Percentiles rank a stretch among this genome's conserved stretches.
Evolutionary conservation across 1,140 invertebrate species (phyloP).

Genomic region (Drosophila leontia): DNA sequence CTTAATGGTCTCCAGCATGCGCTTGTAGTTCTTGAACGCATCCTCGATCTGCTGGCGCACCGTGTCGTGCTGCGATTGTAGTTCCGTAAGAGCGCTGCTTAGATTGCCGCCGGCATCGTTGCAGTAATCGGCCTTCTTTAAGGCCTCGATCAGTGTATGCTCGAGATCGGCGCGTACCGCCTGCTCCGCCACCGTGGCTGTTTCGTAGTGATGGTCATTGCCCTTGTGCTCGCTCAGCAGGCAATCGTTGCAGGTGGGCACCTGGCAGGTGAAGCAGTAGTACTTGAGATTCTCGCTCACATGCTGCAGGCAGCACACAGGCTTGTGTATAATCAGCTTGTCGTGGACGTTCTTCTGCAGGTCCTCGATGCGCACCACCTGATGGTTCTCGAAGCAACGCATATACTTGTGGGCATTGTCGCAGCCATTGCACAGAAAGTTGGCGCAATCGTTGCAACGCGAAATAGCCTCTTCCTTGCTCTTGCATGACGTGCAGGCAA

Average conservation of each 20-base stretch:
- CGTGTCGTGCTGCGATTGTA: conserved; percentile 93
- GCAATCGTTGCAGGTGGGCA: conserved; percentile 93
- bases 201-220: conserved; percentile 91
- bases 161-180: conserved; percentile 91
- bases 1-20: conserved; percentile 91
- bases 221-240: conserved; percentile 91
- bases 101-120: conserved; percentile 90
- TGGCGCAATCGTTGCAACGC: conserved; percentile 96
- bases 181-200: conserved; percentile 90
- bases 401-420: conserved; percentile 97
- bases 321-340: conserved; percentile 91
- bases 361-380: conserved; percentile 94
- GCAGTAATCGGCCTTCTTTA: conserved; percentile 89
- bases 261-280: conserved; percentile 93
- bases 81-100: conserved; percentile 92
- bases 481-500: conserved; percentile 95
- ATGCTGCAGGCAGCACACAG: conserved; percentile 92
- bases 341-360: conserved; percentile 89
- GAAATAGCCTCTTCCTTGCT: conserved; percentile 95
- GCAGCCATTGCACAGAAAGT: conserved; percentile 96
- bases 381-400: conserved; percentile 97
- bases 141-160: conserved; percentile 89
- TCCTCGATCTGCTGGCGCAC: conserved; percentile 94
- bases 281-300: conserved; percentile 91
- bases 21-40: conserved; percentile 93